Percentiles rank a stretch among this genome's conserved stretches.
Evolutionary conservation across 2,113 vertebrate species (phyloP).

Genomic region (Cyprinodon variegatus): DNA sequence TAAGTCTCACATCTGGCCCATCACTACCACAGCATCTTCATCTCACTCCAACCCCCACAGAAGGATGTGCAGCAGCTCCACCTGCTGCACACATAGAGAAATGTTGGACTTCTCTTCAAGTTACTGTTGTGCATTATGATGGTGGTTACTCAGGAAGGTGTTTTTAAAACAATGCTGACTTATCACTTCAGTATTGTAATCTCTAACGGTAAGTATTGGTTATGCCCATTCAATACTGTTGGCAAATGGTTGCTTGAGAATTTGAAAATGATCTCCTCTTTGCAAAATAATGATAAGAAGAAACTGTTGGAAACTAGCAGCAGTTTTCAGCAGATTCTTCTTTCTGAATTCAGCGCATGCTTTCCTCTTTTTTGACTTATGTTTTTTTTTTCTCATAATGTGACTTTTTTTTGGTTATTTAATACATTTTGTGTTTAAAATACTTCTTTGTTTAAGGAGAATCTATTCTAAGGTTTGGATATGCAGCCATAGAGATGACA

Average conservation of each 20-base stretch:
- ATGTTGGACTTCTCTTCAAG: constrained; percentile 23
- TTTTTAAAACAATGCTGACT: constrained; percentile 43
- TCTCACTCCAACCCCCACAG: constrained; percentile 36
- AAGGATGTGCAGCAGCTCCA: constrained; percentile 58
- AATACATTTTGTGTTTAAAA: constrained; percentile 29
- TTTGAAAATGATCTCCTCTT: constrained; percentile 28
- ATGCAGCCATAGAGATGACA: neutral
- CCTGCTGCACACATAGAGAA: constrained; percentile 40
- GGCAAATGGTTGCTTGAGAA: neutral
- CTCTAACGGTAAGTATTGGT: constrained; percentile 65
- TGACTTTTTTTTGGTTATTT: constrained; percentile 34
- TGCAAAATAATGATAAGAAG: constrained; percentile 44
- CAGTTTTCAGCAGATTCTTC: constrained; percentile 65
- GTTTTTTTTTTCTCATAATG: constrained; percentile 11
- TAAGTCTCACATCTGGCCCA: constrained; percentile 62
- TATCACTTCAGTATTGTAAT: constrained; percentile 42
- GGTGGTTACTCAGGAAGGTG: constrained; percentile 54
- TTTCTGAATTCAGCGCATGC: constrained; percentile 46
- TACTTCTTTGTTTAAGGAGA: neutral
- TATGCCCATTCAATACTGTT: constrained; percentile 23
- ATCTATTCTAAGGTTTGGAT: constrained; percentile 5
- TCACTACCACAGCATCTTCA: constrained; percentile 51
- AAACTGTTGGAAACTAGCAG: constrained; percentile 69
- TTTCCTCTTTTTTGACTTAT: constrained; percentile 8
- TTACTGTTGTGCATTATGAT: constrained; percentile 11